These are phyloP conservation scores for Oophaga pumilio DNA, from an alignment of 2,113 vertebrate genomes.

Conservation along the genomic window DNA sequence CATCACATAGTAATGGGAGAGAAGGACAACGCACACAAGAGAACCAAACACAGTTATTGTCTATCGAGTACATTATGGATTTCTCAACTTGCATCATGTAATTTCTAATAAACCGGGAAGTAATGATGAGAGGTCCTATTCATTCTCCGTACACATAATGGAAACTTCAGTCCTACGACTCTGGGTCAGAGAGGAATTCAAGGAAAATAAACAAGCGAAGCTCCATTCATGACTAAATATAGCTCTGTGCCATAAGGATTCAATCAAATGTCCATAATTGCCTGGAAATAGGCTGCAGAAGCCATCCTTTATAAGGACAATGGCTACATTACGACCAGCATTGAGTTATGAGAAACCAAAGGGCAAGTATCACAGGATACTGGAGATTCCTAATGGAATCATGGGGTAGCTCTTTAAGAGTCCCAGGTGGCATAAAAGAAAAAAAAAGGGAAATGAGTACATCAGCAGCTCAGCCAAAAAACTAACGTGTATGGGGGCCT, in stretches of 20 bases:
- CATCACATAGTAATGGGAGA: too few species aligned
- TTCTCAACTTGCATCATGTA: neutral
- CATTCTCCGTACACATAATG: slow-evolving; percentile 36
- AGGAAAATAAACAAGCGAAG: slow-evolving; percentile 47
- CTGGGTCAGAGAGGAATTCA: slow-evolving; percentile 38
- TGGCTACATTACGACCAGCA: neutral
- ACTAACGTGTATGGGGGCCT: too few species aligned
- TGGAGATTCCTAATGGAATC: too few species aligned
- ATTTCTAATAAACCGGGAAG: neutral
- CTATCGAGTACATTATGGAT: neutral
- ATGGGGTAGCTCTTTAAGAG: too few species aligned
- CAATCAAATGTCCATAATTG: slow-evolving; percentile 38
- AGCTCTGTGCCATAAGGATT: slow-evolving; percentile 40
- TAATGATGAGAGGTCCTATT: neutral
- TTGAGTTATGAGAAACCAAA: neutral
- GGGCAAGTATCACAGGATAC: neutral
- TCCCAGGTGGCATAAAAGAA: too few species aligned
- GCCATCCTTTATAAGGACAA: neutral
- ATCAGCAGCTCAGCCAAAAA: too few species aligned
- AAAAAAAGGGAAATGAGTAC: too few species aligned
- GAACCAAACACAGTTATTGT: too few species aligned
- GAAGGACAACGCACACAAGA: too few species aligned
- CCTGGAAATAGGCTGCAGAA: slow-evolving; percentile 17
- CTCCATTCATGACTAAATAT: slow-evolving; percentile 54
- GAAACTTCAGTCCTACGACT: slow-evolving; percentile 51